Percentiles rank a stretch among this genome's conserved stretches.
These are phyloP conservation scores for Myotis brandtii DNA, from an alignment of 2,113 vertebrate species.

Conservation along the genomic window DNA sequence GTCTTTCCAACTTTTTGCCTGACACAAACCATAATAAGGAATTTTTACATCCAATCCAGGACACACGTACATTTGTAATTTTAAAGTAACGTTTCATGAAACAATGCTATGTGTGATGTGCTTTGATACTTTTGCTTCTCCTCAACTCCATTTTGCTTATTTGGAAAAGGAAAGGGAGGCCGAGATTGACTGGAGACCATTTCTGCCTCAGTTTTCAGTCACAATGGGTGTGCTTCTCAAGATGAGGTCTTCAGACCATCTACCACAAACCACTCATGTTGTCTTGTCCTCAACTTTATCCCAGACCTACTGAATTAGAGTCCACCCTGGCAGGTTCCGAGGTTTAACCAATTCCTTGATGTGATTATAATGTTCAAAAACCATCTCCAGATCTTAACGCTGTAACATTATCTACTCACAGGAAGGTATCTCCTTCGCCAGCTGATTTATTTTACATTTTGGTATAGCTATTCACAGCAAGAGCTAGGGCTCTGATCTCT, in stretches of 20 bases:
- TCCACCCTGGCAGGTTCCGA: neutral
- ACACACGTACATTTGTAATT: neutral
- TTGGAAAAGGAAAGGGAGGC: neutral
- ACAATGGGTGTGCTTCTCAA: neutral
- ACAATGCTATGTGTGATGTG: neutral
- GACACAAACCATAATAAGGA: neutral
- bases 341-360: neutral
- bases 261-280: neutral
- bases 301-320: neutral
- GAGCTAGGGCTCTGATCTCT: neutral
- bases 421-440: neutral
- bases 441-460: neutral
- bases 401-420: neutral
- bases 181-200: neutral
- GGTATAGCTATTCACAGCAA: neutral
- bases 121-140: conserved; percentile 3
- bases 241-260: neutral
- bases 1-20: neutral
- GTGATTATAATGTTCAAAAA: neutral
- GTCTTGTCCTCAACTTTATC: neutral
- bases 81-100: neutral
- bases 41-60: neutral
- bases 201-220: neutral
- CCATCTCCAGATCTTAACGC: neutral
- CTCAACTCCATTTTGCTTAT: conserved; percentile 1